These are phyloP conservation scores for Diorhabda carinulata DNA, from an alignment of 1,140 invertebrate species.

Conservation along the genomic window DNA sequence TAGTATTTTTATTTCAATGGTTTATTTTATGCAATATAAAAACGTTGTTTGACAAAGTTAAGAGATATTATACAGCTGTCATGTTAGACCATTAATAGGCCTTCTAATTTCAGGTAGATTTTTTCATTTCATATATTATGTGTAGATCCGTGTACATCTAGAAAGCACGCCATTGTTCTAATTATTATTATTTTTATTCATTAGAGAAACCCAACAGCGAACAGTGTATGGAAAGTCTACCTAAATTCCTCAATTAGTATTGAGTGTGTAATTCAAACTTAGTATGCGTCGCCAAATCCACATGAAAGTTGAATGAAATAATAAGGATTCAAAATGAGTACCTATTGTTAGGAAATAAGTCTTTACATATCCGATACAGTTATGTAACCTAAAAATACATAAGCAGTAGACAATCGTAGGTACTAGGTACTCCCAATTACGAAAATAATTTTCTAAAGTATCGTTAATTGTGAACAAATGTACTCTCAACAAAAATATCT, in stretches of 20 bases:
- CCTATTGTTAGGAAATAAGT: slow-evolving; percentile 13
- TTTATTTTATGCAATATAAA: no score
- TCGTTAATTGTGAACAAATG: no score
- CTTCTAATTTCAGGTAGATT: no score
- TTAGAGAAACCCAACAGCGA: slow-evolving; percentile 15
- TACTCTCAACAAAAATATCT: no score
- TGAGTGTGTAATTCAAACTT: slow-evolving; percentile 10
- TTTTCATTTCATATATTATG: no score
- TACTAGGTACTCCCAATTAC: neutral
- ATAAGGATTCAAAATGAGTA: slow-evolving; percentile 15
- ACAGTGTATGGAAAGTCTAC: slow-evolving; percentile 15
- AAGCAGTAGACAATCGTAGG: neutral
- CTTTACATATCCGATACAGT: slow-evolving; percentile 14
- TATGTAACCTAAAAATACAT: slow-evolving; percentile 10
- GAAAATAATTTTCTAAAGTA: neutral
- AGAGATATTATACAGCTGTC: no score
- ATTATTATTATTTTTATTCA: slow-evolving; percentile 8
- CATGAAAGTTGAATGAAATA: slow-evolving; percentile 18
- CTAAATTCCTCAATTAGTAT: slow-evolving; percentile 14
- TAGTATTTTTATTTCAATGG: no score
- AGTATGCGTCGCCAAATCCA: slow-evolving; percentile 12
- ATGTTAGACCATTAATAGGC: no score
- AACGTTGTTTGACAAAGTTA: no score
- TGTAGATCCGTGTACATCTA: neutral
- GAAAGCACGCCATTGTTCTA: neutral